Conservation (phyloP, 1,140 invertebrate genomes). For the Nebria ingens region DNA sequence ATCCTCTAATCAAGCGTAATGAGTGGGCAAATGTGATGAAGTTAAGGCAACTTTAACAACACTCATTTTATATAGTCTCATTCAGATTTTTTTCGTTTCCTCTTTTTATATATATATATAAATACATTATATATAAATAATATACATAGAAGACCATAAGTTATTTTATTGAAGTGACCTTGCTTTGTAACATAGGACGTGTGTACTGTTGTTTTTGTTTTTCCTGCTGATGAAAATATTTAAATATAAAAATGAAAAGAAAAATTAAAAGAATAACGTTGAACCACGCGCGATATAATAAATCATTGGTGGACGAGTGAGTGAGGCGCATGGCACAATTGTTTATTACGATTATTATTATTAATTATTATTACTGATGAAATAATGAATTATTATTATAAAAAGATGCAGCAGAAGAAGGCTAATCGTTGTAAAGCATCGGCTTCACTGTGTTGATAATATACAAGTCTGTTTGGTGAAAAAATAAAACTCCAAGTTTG, state of each 20-base stretch:
- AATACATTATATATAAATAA: conserved; percentile 24
- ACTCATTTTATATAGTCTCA: neutral
- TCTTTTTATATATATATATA: conserved; percentile 13
- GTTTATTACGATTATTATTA: neutral
- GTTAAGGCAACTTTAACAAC: no score
- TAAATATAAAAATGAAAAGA: no score
- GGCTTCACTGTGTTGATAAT: conserved; percentile 9
- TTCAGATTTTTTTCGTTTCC: neutral
- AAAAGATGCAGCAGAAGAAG: conserved; percentile 3
- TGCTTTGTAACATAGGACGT: conserved; percentile 32
- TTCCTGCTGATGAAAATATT: conserved; percentile 9
- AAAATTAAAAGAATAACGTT: no score
- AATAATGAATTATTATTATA: conserved; percentile 7
- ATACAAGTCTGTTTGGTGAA: conserved; percentile 9
- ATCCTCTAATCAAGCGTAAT: no score
- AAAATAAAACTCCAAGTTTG: neutral
- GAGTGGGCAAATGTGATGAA: conserved; percentile 3
- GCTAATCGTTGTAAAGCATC: conserved; percentile 7
- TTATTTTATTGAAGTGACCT: conserved; percentile 34
- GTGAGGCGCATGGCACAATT: neutral
- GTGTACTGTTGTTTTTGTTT: conserved; percentile 22
- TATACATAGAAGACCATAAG: conserved; percentile 21
- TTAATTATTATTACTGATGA: neutral
- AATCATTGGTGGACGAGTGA: neutral
- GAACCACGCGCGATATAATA: neutral